Conservation (phyloP, 2,113 vertebrate genomes). For the Chionis minor region DNA sequence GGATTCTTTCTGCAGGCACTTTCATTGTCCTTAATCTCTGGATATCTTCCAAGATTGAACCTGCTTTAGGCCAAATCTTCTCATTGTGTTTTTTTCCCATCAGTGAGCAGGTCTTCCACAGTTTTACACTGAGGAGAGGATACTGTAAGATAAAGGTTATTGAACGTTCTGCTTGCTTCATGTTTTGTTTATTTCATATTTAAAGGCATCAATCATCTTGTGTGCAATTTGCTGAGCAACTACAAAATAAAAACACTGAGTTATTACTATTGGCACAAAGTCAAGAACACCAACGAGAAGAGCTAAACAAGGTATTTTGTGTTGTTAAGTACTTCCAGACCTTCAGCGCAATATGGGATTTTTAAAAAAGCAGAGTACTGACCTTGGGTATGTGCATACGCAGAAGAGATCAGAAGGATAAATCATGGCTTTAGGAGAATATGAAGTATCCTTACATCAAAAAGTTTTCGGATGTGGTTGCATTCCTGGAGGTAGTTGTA, state of each 20-base stretch:
- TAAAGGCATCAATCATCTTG: slow-evolving; percentile 55
- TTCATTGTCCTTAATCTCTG: not conserved
- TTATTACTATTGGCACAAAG: slow-evolving; percentile 22
- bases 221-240: slow-evolving; percentile 52
- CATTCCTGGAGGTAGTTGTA: not conserved
- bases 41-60: not conserved
- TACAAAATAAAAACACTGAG: slow-evolving; percentile 60
- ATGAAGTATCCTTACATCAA: not conserved
- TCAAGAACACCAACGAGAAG: slow-evolving; percentile 45
- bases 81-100: not conserved
- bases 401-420: not conserved
- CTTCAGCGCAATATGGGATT: not conserved
- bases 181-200: slow-evolving; percentile 46
- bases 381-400: not conserved
- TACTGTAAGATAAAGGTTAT: not conserved
- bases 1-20: not conserved
- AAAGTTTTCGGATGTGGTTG: not conserved
- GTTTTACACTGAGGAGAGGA: not conserved
- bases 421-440: not conserved
- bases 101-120: not conserved
- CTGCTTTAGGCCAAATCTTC: not conserved
- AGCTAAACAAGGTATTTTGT: slow-evolving; percentile 68
- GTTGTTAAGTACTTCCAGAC: not conserved
- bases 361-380: not conserved
- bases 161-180: not conserved